Conservation (phyloP, 92 coral and sea anemone species). For the Zoanthus sansibaricus region DNA sequence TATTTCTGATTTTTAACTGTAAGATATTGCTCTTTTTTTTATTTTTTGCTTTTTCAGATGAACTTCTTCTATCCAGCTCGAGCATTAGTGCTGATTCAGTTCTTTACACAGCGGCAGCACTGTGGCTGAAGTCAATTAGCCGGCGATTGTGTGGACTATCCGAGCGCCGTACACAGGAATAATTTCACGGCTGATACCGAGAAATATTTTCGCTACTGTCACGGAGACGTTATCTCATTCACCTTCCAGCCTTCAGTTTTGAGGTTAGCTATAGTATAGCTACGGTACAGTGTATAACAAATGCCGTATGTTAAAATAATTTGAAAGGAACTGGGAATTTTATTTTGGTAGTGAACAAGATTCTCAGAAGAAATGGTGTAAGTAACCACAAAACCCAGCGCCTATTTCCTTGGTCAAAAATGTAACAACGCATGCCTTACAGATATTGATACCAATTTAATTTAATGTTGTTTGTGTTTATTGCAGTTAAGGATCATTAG, state of each 20-base stretch:
- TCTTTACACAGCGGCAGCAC: not conserved
- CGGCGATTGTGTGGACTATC: slow-evolving; percentile 35
- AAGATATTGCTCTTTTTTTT: not conserved
- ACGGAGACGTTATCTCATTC: slow-evolving; percentile 12
- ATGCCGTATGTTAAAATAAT: not conserved
- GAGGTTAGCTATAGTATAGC: not conserved
- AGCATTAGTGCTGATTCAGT: slow-evolving; percentile 42
- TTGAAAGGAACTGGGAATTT: not conserved
- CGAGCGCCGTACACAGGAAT: slow-evolving; percentile 42
- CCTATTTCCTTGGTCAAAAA: too few relatives aligned
- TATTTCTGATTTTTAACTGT: not conserved
- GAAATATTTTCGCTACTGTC: slow-evolving; percentile 8
- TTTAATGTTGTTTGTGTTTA: not conserved
- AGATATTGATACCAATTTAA: too few relatives aligned
- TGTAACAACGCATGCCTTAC: too few relatives aligned
- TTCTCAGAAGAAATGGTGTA: too few relatives aligned
- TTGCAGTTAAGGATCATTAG: not conserved
- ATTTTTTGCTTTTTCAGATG: slow-evolving; percentile 6
- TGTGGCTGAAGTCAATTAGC: slow-evolving; percentile 22
- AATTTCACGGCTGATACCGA: slow-evolving; percentile 29
- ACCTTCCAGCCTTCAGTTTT: not conserved
- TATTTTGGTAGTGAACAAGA: not conserved
- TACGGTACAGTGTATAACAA: not conserved
- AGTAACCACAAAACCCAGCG: too few relatives aligned
- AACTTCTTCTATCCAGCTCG: slow-evolving; percentile 27